Evolutionary conservation across 1,140 invertebrate species (phyloP), one percentile per base, ranked within the genome.

Genomic region (Eriosoma lanigerum): DNA sequence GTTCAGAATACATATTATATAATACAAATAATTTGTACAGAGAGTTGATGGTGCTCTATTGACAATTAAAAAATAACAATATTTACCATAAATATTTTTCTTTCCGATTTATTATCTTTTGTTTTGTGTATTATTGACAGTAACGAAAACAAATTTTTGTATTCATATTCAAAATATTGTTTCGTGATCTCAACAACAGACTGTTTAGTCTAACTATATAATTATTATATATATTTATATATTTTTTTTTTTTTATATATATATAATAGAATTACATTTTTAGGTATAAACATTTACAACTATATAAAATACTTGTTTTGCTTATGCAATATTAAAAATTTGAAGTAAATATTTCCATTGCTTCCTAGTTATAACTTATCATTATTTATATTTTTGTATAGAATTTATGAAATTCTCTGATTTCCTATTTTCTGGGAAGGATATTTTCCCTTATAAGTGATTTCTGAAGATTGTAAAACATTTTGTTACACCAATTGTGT

Each of bases 201-300:
- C 75, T 78, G 75, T n/a, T 78, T 78, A 78, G 75, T 78, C 75
- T 78, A 78, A 78, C 62, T 62, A 48, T 68, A 68, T 48, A 48
- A 44, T 66, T 48, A 13, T 10, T 26, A 24, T 29, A 6, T 13
- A 29, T 60, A 60, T 60, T 60, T 29, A 6, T 13, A 29, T 60
- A 60, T 60, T 60, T 17, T 17, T 15, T 26, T 46, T 62, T 56
- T 75, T 38, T 62, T 60, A 48, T 44, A 46, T 60, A 46, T 78
- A 29, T 60, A 38, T 62, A 78, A 60, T 13, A 78, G 32, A 54
- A 32, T 32, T n/a, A 48, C 21, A 68, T 68, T 46, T 48, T 21
- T 68, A 68, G 32, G 21, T 21, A 6, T 48, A 24, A 66, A 44
- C 64, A 66, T 62, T 32, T 29, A 38, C 32, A 68, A 48, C 15